Base-by-base conservation (phyloP, 2,113 vertebrate genomes). In the Danionella cerebrum region DNA sequence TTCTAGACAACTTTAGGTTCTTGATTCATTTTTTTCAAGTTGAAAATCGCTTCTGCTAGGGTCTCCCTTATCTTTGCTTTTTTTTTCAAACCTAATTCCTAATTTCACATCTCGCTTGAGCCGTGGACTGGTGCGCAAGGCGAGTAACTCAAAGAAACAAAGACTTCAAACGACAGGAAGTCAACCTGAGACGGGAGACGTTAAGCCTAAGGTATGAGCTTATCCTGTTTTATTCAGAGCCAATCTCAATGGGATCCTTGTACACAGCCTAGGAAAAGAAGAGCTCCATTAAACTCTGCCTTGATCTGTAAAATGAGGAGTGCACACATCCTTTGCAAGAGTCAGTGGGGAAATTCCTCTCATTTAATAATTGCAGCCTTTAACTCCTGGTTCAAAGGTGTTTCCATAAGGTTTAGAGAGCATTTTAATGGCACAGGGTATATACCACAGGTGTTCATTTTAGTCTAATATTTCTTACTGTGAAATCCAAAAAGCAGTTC, bases 201-300 rank as follows among this genome's bases (percentile, higher is more conserved):
- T 52, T 62, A 48, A 65, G 55, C 60, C 71, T 31, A 19, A 57
- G 31, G 65, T 57, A 53, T 18, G 65, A 41, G 51, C 38, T 75
- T 73, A 73, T 78, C 71, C 55, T 70, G 59, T 53, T 60, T 52
- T 42, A 64, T 69, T 73, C 69, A 65, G 33, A 66, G 16, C 35
- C 22, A 52, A 55, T 71, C 64, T 70, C 64, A 55, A 60, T 24
- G 24, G 33, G 69, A 27, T 66, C 59, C 72, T 69, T 57, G 58
- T 71, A 71, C 67, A 78, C 54, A 41, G 50, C 9, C 44, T 22
- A 51, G 27, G 55, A 58, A 51, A 42, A 67, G 27, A 38, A 47
- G 36, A 22, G 44, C 31, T 21, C n/a, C 11, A 3, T 65, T 58
- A 67, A 69, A 57, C 53, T n/a, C 14, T 27, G 47, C 18, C 44